Evolutionary conservation across 2,797 vertebrate genomes (phyloP), one percentile per base, ranked within the genome.

Genomic region (Lophius americanus): DNA sequence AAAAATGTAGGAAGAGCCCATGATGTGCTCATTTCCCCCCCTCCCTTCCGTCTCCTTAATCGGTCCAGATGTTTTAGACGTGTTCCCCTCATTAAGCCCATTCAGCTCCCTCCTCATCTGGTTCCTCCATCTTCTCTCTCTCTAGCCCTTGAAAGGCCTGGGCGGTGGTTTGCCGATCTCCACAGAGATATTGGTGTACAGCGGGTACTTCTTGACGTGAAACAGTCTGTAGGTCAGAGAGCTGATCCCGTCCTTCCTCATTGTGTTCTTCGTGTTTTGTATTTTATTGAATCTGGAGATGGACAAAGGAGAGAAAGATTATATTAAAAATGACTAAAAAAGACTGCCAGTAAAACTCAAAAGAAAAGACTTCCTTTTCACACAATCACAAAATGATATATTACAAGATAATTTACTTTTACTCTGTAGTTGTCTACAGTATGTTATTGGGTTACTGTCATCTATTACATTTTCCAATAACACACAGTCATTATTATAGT

Each of bases 231-330:
- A 99, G 84, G 94, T 95, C 87, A 99, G 93, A 0, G 96, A 95
- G 82, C 95, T 96, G 86, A 99, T 99, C 80, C 98, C 98, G 0
- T 99, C 98, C 79, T 95, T 95, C 88, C 95, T 97, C 98, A 99
- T 99, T 0, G 96, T 98, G 94, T 96, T 95, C 94, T 98, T 99
- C 2, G 98, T 99, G 91, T 99, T 99, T 86, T 99, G 96, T 86
- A 99, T 99, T 93, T 98, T 98, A 85, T 95, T 98, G 90, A 99
- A 99, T 86, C 98, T 99, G 89, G 36, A 11, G 39, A 43, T 3
- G 41, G 23, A 52, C 32, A 61, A 7, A 43, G 4, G 23, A 12
- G n/a, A 5, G 33, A n/a, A 35, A 23, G 23, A 23, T 23, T 23
- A 23, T 23, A 23, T 23, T 23, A 23, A 2, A 23, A 23, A 23